A percentile compares a stretch with the other conserved stretches of the same genome.
phyloP scores from a whole-genome alignment of 64 coral and sea anemone genomes.

The Montipora sp. region DNA sequence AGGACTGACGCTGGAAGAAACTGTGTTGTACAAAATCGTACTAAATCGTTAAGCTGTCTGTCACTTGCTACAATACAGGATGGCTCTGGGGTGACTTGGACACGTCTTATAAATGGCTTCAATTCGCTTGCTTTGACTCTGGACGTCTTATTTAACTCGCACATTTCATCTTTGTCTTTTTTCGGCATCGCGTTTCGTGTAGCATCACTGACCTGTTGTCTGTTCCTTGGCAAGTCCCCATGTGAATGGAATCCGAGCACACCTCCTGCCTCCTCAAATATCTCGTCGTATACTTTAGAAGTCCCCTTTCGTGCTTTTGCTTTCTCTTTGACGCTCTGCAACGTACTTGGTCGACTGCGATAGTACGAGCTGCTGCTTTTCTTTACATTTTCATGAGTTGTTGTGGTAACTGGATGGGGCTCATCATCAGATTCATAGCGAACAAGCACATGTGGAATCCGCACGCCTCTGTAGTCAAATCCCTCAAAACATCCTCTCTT shows the following conservation, averaged over 20 bases:
- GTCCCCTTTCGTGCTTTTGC: not conserved
- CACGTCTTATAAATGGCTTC: too few relatives aligned
- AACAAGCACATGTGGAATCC: not conserved
- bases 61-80: too few relatives aligned
- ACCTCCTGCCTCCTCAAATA: slow-evolving; percentile 7
- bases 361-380: not conserved
- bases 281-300: not conserved
- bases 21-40: too few relatives aligned
- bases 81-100: too few relatives aligned
- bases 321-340: not conserved
- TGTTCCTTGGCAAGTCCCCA: not conserved
- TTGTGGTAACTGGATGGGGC: not conserved
- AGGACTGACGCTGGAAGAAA: too few relatives aligned
- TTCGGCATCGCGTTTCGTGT: not conserved
- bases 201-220: not conserved
- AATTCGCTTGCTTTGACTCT: too few relatives aligned
- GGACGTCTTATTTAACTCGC: too few relatives aligned
- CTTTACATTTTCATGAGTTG: not conserved
- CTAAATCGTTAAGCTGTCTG: too few relatives aligned
- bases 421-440: not conserved
- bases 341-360: not conserved
- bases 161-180: not conserved
- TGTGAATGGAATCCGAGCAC: not conserved
- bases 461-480: not conserved
- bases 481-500: not conserved